phyloP scores from a whole-genome alignment of 1,140 invertebrate species.

The Tribolium castaneum region DNA sequence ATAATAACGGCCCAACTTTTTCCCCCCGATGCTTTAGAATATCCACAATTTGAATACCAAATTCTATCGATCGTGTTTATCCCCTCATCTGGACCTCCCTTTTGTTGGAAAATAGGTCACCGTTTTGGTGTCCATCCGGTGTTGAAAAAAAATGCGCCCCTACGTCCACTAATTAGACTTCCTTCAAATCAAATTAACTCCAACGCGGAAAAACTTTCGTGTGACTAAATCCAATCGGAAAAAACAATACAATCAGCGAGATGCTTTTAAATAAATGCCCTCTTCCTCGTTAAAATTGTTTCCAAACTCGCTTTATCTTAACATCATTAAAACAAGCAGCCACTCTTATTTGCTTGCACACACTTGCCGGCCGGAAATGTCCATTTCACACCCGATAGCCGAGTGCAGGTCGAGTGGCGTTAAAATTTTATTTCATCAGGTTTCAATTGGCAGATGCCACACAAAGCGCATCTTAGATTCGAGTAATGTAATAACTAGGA shows the following conservation, averaged over 20 bases:
- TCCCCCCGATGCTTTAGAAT: slow-evolving; percentile 1
- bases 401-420: neutral
- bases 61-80: slow-evolving; percentile 24
- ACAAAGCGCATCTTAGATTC: neutral
- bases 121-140: neutral
- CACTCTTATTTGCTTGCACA: neutral
- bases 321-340: slow-evolving; percentile 5
- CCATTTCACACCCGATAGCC: neutral
- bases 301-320: neutral
- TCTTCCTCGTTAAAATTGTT: slow-evolving; percentile 10
- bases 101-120: slow-evolving; percentile 29
- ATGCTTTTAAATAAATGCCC: neutral
- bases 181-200: neutral
- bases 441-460: neutral
- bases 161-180: neutral
- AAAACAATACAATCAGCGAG: neutral
- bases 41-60: slow-evolving; percentile 34
- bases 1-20: slow-evolving; percentile 11
- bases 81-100: slow-evolving; percentile 13
- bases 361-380: neutral
- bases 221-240: neutral
- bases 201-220: neutral
- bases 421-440: neutral
- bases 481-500: slow-evolving; percentile 1
- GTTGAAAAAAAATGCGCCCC: neutral